These are phyloP conservation scores for Lithophane ornitopus DNA, from an alignment of 2,888 invertebrate genomes.

Conservation along the genomic window DNA sequence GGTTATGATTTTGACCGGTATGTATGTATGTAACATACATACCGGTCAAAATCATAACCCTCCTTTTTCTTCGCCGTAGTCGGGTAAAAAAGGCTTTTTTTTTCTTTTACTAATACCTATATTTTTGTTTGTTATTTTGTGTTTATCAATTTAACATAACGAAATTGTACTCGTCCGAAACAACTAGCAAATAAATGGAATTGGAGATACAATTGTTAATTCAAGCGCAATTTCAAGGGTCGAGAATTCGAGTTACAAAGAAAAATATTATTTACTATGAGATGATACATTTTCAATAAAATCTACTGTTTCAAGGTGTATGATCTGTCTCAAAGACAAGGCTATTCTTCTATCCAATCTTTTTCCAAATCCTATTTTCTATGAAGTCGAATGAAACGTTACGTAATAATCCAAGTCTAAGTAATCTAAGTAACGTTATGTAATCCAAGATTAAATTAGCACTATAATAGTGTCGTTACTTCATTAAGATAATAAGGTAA, in stretches of 20 bases:
- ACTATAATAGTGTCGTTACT: conserved; percentile 32
- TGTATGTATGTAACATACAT: too few relatives aligned
- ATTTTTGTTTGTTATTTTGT: too few relatives aligned
- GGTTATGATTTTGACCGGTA: too few relatives aligned
- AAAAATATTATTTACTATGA: conserved; percentile 14
- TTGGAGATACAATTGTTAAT: conserved; percentile 22
- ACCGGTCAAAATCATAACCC: too few relatives aligned
- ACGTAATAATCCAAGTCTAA: too few relatives aligned
- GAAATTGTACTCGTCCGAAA: conserved; percentile 14
- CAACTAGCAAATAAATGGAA: conserved; percentile 23
- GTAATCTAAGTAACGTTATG: too few relatives aligned
- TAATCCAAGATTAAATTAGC: conserved; percentile 34
- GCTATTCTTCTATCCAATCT: conserved; percentile 16
- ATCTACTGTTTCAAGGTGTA: conserved; percentile 6
- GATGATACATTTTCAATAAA: conserved; percentile 25
- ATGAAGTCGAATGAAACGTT: neutral
- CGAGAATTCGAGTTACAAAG: neutral
- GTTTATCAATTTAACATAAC: too few relatives aligned
- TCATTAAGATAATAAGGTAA: conserved; percentile 52
- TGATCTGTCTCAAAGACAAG: neutral
- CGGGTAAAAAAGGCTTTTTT: conserved; percentile 3
- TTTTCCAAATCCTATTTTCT: conserved; percentile 10
- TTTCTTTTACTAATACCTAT: neutral
- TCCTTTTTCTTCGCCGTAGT: too few relatives aligned
- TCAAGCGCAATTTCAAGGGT: conserved; percentile 36